A percentile compares a stretch with the other conserved stretches of the same genome.
Evolutionary conservation across 2,888 invertebrate genomes (phyloP).

Genomic region (Tenthredo mesomela): DNA sequence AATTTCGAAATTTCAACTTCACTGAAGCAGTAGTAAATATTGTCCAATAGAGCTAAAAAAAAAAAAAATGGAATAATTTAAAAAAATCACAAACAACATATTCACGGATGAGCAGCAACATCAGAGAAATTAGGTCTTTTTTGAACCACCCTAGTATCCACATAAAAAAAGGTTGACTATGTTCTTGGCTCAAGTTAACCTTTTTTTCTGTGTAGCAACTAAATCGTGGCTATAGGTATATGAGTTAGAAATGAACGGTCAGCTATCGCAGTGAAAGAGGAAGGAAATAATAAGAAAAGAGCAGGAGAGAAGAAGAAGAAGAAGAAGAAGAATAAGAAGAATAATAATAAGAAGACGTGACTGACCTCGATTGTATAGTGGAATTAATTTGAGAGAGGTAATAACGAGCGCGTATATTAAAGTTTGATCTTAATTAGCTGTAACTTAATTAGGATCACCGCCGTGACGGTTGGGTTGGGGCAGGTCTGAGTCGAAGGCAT

Average conservation of each 20-base stretch:
- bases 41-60: no score
- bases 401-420: constrained; percentile 72
- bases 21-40: no score
- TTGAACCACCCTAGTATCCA: no score
- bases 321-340: constrained; percentile 40
- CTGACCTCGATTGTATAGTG: constrained; percentile 60
- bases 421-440: constrained; percentile 76
- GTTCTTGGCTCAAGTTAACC: no score
- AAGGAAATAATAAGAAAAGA: constrained; percentile 38
- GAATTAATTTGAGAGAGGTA: constrained; percentile 65
- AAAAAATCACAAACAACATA: no score
- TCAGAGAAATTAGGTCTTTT: no score
- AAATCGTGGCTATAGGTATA: background rate
- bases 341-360: constrained; percentile 52
- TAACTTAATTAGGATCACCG: constrained; percentile 76
- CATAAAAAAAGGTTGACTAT: no score
- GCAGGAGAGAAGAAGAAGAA: constrained; percentile 43
- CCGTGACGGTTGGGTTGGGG: constrained; percentile 74
- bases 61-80: no score
- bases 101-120: no score
- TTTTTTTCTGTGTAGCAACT: background rate
- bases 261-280: constrained; percentile 21
- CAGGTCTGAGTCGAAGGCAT: constrained; percentile 72
- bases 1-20: no score
- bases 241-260: constrained; percentile 17